These are phyloP conservation scores for Aporophyla lueneburgensis DNA, from an alignment of 2,888 invertebrate species.

Conservation along the genomic window DNA sequence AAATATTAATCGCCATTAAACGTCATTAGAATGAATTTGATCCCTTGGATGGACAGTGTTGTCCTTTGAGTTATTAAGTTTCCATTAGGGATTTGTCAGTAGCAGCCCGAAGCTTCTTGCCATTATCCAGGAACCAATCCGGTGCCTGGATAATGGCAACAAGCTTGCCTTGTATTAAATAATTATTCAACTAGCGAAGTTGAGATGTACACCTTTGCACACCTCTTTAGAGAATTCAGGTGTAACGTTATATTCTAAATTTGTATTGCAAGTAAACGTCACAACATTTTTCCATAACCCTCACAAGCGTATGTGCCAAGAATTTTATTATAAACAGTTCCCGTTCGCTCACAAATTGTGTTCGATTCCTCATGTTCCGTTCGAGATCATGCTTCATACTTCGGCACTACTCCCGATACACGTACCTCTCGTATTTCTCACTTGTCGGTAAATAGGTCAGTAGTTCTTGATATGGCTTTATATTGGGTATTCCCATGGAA, in stretches of 20 bases:
- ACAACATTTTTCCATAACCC: neutral
- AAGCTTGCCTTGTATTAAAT: neutral
- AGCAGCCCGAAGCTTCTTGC: too few species aligned
- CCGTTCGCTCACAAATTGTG: slow-evolving; percentile 41
- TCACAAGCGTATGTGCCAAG: neutral
- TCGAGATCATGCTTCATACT: slow-evolving; percentile 53
- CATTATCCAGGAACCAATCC: too few species aligned
- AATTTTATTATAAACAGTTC: slow-evolving; percentile 32
- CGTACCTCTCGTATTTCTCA: slow-evolving; percentile 51
- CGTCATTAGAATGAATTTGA: neutral
- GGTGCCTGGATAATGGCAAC: too few species aligned
- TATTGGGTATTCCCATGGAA: slow-evolving; percentile 28
- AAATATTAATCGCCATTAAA: neutral
- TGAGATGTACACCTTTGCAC: neutral
- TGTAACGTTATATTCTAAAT: neutral
- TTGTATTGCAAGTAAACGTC: neutral
- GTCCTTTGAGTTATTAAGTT: too few species aligned
- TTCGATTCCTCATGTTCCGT: slow-evolving; percentile 33
- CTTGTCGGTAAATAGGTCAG: slow-evolving; percentile 57
- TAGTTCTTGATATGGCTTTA: slow-evolving; percentile 21
- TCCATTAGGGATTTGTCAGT: neutral
- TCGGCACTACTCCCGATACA: slow-evolving; percentile 38
- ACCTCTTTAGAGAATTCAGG: neutral
- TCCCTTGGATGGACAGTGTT: neutral
- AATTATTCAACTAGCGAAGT: neutral